Evolutionary conservation across 2,797 vertebrate genomes (phyloP), one percentile per base, ranked within the genome.

Genomic region (Apodemus agrarius): DNA sequence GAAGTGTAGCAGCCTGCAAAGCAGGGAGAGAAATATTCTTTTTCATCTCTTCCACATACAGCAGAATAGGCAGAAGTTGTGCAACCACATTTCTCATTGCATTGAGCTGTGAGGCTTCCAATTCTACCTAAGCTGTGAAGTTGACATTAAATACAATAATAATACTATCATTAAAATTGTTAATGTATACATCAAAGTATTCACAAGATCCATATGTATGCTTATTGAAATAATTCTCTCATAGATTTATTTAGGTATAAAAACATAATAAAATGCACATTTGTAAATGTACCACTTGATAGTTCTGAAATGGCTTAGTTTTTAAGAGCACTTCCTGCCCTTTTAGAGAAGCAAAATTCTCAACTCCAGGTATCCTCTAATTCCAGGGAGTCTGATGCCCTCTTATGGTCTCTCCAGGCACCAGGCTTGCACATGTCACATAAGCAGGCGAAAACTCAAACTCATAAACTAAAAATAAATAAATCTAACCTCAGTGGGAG

Each of bases 1-100:
- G 29, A 34, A 63, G 3, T 0, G 4, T 0, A 40, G 82, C 97
- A 98, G 29, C 97, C 97, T 92, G 97, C 97, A 95, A 90, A 97
- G 84, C 97, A 98, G 22, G 97, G 84, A 94, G 97, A 98, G 80
- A 97, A 97, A 92, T 98, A 98, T 59, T 75, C 93, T 69, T 69
- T 40, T 37, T 82, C 16, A 40, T 98, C 78, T 96, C 97, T 97
- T 94, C 97, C 97, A 95, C 97, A 97, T n/a, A 97, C 5, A 79
- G 85, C 12, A 69, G 29, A 61, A 76, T 97, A 93, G n/a, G 93
- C 7, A 7, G 92, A 52, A 26, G 84, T 24, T 34, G 91, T 89
- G 7, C 97, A 98, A 22, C 0, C 6, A 92, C 97, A 98, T 0
- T 65, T 7, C 7, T 31, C 57, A 85, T 97, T 97, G 90, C 97